Conservation (phyloP, 2,113 vertebrate species). For the Petrocephalus microphthalmus region DNA sequence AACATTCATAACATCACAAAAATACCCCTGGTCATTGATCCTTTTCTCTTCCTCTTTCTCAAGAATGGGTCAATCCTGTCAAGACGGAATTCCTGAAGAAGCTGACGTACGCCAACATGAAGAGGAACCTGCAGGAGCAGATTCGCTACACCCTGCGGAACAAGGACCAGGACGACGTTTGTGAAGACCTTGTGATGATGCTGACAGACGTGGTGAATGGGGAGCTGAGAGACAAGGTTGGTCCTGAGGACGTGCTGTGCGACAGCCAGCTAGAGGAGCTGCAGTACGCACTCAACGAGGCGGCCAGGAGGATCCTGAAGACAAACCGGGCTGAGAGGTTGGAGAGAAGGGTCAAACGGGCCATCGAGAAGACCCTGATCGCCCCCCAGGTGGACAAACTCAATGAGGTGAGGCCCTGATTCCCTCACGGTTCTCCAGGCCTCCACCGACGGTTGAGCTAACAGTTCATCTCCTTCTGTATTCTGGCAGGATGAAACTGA, state of each 20-base stretch:
- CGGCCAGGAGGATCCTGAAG: slow-evolving; percentile 55
- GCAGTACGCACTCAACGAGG: slow-evolving; percentile 44
- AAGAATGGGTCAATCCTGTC: slow-evolving; percentile 61
- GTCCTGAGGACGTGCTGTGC: slow-evolving; percentile 56
- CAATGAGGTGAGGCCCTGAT: slow-evolving; percentile 45
- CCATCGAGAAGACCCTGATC: slow-evolving; percentile 60
- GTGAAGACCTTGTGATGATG: slow-evolving; percentile 57
- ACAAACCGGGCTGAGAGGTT: slow-evolving; percentile 42
- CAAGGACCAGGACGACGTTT: slow-evolving; percentile 53
- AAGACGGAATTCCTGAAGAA: slow-evolving; percentile 65
- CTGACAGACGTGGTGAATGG: slow-evolving; percentile 52
- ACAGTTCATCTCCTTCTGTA: neutral
- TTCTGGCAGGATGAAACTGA: slow-evolving; percentile 54
- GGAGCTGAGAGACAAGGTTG: slow-evolving; percentile 47
- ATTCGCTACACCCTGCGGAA: slow-evolving; percentile 54
- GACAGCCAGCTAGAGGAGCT: slow-evolving; percentile 49
- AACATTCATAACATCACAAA: too few relatives aligned
- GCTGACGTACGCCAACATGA: slow-evolving; percentile 60
- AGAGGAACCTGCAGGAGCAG: slow-evolving; percentile 63
- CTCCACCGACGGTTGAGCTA: neutral
- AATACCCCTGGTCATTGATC: neutral
- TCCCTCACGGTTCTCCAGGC: neutral
- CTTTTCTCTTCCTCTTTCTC: neutral
- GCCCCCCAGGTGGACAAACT: slow-evolving; percentile 55
- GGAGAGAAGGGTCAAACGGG: slow-evolving; percentile 47